phyloP scores from a whole-genome alignment of 2,113 vertebrate species.

The Vulpes ferrilata region DNA sequence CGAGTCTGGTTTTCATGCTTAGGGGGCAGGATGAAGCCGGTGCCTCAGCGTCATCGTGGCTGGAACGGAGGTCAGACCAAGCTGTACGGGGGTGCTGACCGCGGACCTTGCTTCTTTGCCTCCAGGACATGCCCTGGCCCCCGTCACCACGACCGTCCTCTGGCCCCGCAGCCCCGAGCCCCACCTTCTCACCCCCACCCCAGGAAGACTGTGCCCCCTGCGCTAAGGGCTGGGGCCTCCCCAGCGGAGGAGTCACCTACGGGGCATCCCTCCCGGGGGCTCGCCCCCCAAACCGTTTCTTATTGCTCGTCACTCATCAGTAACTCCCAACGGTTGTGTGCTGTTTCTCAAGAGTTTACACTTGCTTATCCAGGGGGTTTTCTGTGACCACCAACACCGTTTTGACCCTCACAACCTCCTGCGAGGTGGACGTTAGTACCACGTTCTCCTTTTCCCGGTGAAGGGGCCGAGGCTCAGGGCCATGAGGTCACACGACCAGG shows the following conservation, averaged over 20 bases:
- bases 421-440: neutral
- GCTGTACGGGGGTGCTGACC: neutral
- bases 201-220: neutral
- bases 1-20: neutral
- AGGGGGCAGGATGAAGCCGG: neutral
- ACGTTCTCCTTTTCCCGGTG: neutral
- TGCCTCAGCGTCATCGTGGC: fast-evolving
- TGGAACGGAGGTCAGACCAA: neutral
- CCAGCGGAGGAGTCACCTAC: too few relatives aligned
- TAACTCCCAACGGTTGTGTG: neutral
- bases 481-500: neutral
- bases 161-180: neutral
- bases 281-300: neutral
- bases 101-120: neutral
- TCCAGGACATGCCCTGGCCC: neutral
- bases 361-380: neutral
- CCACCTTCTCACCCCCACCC: neutral
- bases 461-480: neutral
- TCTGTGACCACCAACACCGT: neutral
- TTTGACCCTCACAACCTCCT: neutral
- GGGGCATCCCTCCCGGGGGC: neutral
- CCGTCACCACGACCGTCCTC: neutral
- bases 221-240: neutral
- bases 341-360: neutral
- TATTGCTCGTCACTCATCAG: neutral